Conservation (phyloP, 2,888 invertebrate species). For the Diploptera punctata region DNA sequence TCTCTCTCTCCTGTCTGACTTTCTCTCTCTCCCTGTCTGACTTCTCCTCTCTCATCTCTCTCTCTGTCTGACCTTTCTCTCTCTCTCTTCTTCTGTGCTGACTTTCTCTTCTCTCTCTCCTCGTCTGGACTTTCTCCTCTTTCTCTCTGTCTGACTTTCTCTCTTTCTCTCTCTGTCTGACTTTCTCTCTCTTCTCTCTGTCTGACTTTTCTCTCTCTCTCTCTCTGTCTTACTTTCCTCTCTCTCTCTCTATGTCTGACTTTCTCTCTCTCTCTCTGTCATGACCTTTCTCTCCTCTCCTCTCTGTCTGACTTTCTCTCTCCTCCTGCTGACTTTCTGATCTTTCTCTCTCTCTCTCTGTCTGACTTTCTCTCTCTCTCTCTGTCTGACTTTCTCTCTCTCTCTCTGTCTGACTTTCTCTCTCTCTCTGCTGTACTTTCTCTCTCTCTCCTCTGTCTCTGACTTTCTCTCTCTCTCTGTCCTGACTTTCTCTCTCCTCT, state of each 20-base stretch:
- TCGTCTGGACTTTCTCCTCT: background rate
- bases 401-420: background rate
- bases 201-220: too few species aligned
- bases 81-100: background rate
- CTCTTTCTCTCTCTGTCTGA: background rate
- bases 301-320: background rate
- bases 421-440: background rate
- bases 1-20: too few species aligned
- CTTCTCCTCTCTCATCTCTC: background rate
- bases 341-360: background rate
- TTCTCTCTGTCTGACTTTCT: background rate
- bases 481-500: background rate
- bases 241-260: too few species aligned
- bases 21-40: background rate
- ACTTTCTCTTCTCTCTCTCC: background rate
- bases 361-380: background rate
- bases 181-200: background rate
- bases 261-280: too few species aligned
- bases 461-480: background rate
- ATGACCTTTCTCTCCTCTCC: background rate
- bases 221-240: too few species aligned
- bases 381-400: background rate
- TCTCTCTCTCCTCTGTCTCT: background rate
- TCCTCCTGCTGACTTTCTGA: too few species aligned
- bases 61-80: background rate